Percentiles rank a stretch among this genome's conserved stretches.
Evolutionary conservation across 37 sponge, comb jelly and placozoan genomes (phyloP).

Genomic region (Corticium candelabrum): DNA sequence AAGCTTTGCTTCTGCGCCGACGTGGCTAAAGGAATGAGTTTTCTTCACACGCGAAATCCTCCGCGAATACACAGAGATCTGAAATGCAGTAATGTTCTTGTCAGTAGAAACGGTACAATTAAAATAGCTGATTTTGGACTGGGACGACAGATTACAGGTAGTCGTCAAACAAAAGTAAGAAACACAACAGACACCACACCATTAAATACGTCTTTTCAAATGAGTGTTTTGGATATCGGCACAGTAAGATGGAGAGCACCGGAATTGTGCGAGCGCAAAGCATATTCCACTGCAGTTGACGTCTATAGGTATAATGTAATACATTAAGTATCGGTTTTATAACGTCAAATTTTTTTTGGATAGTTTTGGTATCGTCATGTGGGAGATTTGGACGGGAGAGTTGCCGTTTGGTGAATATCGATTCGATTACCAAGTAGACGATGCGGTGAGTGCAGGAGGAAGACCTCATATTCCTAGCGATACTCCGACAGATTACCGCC

Average conservation of each 20-base stretch:
- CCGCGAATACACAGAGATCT: constrained; percentile 18
- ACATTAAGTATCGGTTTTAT: neutral
- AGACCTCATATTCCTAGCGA: neutral
- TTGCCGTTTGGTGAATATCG: neutral
- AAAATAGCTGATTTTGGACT: constrained; percentile 20
- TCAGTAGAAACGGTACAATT: neutral
- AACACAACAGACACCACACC: neutral
- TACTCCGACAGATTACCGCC: neutral
- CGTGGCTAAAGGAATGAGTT: neutral
- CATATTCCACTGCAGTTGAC: neutral
- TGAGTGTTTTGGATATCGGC: neutral
- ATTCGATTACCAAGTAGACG: neutral
- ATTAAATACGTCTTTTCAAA: neutral
- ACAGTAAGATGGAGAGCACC: neutral
- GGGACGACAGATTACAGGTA: neutral
- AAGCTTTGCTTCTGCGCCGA: neutral
- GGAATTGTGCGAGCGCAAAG: neutral
- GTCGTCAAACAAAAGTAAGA: neutral
- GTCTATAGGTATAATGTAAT: neutral
- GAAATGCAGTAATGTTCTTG: constrained; percentile 8
- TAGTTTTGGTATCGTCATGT: neutral
- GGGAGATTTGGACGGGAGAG: neutral
- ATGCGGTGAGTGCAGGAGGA: neutral
- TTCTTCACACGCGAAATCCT: constrained; percentile 3
- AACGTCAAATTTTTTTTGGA: neutral